Base-by-base conservation (phyloP, 2,113 vertebrate species). In the Sterrhoptilus dennistouni region DNA sequence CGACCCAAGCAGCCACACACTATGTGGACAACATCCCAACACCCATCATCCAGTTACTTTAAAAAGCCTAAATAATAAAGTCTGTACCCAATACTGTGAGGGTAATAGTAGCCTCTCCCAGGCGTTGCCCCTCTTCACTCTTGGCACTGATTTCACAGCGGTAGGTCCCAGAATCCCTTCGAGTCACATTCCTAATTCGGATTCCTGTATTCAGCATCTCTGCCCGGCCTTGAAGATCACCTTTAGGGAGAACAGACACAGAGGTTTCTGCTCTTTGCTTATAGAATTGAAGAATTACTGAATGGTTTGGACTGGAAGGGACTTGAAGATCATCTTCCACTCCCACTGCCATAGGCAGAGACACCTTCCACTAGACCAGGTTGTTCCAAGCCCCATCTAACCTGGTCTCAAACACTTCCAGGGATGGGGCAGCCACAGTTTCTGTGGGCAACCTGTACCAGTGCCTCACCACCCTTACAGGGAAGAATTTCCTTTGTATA, bases 111-210 rank as follows among this genome's bases (percentile, higher is more conserved):
- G 98, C 98, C 96, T 99, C 99, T 87, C 98, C 98, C 85, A 99
- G 97, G 61, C 8, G 97, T 65, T 97, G 91, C 59, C 94, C 98
- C 77, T 97, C 38, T 96, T 99, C 99, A 1, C 87, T 80, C 10
- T 98, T 97, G 42, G 98, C 98, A 24, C 98, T 99, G 93, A 99
- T 98, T 98, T 99, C 99, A 60, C 99, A 99, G 45, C 99, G 99
- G 72, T 99, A 99, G 63, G 98, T 98, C 17, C 99, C 99, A 2
- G 99, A 98, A 68, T 99, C 99, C 14, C 93, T 98, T 97, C 99
- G 98, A 35, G 98, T 99, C 87, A 99, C 99, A 59, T 96, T 97
- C 53, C 75, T 97, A 92, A 99, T 98, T 12, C 96, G 98, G 81
- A 99, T 99, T 35, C 98, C 99, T 75, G 99, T 98, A 24, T 98